These are phyloP conservation scores for Megalops cyprinoides DNA, from an alignment of 2,797 vertebrate species.

Conservation along the genomic window DNA sequence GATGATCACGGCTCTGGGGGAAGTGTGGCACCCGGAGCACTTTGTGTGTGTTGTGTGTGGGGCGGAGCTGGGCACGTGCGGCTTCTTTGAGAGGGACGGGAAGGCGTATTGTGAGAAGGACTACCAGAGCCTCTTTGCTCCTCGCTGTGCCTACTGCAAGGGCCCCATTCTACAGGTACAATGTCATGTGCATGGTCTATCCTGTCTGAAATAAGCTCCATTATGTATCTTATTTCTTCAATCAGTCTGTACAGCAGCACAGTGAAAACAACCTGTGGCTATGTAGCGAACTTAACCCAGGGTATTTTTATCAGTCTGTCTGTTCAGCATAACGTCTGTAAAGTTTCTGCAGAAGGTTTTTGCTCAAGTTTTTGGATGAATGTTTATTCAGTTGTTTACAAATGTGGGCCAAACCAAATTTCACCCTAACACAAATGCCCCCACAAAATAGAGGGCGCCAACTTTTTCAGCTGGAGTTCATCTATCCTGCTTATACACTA, in stretches of 20 bases:
- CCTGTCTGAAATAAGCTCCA: background rate
- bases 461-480: background rate
- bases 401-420: background rate
- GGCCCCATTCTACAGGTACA: conserved; percentile 70
- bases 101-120: conserved; percentile 81
- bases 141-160: conserved; percentile 76
- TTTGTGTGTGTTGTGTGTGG: conserved; percentile 81
- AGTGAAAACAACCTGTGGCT: no score
- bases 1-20: conserved; percentile 86
- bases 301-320: background rate
- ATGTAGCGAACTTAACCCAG: no score
- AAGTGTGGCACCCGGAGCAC: conserved; percentile 89
- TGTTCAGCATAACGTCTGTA: background rate
- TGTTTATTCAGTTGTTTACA: background rate
- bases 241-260: no score
- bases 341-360: background rate
- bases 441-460: background rate
- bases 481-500: background rate
- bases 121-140: conserved; percentile 79
- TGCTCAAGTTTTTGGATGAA: background rate
- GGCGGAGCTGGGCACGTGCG: conserved; percentile 69
- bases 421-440: background rate
- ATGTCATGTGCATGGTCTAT: background rate
- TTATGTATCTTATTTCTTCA: no score
- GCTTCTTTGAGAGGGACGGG: conserved; percentile 86